Base-by-base conservation (phyloP, 2,797 vertebrate genomes). In the Jordanella pulchra region DNA sequence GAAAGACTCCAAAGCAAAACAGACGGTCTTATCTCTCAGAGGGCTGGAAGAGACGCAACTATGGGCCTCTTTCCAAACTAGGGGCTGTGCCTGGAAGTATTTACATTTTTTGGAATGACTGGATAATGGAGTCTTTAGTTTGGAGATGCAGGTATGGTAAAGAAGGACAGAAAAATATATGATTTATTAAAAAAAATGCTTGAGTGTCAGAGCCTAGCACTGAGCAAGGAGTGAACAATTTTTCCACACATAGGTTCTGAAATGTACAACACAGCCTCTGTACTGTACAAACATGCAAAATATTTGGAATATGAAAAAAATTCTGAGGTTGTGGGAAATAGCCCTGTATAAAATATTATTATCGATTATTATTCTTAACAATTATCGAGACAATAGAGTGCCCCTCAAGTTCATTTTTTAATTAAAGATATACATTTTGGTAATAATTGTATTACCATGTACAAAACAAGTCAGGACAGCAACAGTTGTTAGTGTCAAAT, bases 1-100 rank as follows among this genome's bases (percentile, higher is more conserved):
- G 90, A 89, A 60, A n/a, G 63, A 30, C 79, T 89, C 88, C 89
- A 91, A 87, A 72, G 68, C 64, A 56, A 82, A 90, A 85, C 83
- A 86, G 80, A 83, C 70, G 69, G 78, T 9, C 7, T 69, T 73
- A 86, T 88, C 70, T 78, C 85, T 84, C 78, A 81, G 87, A 3
- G n/a, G 75, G 51, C 75, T 48, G 56, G 54, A 67, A 61, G 30
- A 87, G 75, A 76, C 84, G 78, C 35, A 53, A 79, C 74, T 91
- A 79, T 76, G 82, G 89, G 89, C 86, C 75, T 67, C 9, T 1
- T 73, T 92, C 89, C 90, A 92, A 87, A 81, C 42, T 74, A 53
- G 39, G 65, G 67, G 70, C 72, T 18, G 32, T 83, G 88, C 80
- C 78, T 86, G 75, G 71, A 80, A 72, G 86, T 75, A 86, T 86